Conservation (phyloP, 2,888 invertebrate species). For the Salticus scenicus region DNA sequence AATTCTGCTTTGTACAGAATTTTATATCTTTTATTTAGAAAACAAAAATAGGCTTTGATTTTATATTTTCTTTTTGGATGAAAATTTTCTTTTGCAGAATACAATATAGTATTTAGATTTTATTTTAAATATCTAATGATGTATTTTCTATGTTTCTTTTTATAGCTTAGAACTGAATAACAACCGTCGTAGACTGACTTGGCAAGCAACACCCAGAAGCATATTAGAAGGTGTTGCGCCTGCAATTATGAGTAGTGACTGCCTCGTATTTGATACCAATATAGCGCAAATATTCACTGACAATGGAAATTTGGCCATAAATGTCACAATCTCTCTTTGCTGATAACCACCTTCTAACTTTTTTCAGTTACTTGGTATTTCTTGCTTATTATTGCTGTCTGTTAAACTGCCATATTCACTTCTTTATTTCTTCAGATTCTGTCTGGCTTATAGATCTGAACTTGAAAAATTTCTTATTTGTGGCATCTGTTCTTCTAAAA, state of each 20-base stretch:
- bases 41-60: too few species aligned
- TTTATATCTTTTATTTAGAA: too few species aligned
- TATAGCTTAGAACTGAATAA: conserved; percentile 95
- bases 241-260: conserved; percentile 98
- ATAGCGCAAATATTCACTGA: conserved; percentile 99
- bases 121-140: too few species aligned
- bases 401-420: neutral
- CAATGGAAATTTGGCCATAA: conserved; percentile 98
- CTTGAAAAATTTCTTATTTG: too few species aligned
- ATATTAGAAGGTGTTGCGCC: conserved; percentile 99
- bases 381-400: neutral
- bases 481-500: neutral
- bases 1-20: too few species aligned
- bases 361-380: neutral
- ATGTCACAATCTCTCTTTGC: conserved; percentile 92
- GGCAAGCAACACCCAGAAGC: conserved; percentile 99
- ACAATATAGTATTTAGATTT: too few species aligned
- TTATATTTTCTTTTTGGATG: too few species aligned
- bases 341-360: conserved; percentile 36
- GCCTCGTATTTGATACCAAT: conserved; percentile 98
- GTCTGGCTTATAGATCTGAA: too few species aligned
- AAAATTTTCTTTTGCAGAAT: too few species aligned
- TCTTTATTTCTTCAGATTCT: neutral
- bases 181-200: conserved; percentile 93
- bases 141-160: too few species aligned